Percentiles rank a stretch among this genome's conserved stretches.
These are phyloP conservation scores for Alcedo quadribrachys DNA, from an alignment of 2,797 vertebrate species.

Conservation along the genomic window DNA sequence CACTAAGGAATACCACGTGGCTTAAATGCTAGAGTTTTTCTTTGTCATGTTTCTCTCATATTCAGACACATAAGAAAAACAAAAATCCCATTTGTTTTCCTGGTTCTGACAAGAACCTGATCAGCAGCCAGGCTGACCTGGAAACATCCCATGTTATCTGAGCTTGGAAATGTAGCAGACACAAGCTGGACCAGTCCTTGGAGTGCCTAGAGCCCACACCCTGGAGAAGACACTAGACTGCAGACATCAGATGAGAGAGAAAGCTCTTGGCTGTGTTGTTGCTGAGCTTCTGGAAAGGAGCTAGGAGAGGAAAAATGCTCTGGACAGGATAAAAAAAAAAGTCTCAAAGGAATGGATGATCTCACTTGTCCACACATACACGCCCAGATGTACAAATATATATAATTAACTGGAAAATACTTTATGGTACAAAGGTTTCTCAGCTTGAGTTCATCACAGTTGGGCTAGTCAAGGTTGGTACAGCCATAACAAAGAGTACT, in stretches of 20 bases:
- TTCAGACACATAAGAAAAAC: not conserved
- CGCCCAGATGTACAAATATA: conserved; percentile 56
- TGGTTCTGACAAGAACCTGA: not conserved
- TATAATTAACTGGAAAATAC: conserved; percentile 65
- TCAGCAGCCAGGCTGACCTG: conserved; percentile 5
- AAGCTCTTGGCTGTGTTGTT: conserved; percentile 47
- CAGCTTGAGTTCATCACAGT: conserved; percentile 9
- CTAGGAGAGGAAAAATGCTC: conserved; percentile 31
- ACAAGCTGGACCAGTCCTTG: not conserved
- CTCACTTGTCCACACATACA: conserved; percentile 62
- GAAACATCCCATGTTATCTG: conserved; percentile 6
- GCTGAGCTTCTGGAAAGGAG: conserved; percentile 28
- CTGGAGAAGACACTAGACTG: not conserved
- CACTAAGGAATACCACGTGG: not conserved
- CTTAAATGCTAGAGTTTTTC: not conserved
- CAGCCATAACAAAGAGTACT: conserved; percentile 38
- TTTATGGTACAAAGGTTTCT: conserved; percentile 50
- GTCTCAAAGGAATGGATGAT: conserved; percentile 62
- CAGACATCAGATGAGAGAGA: conserved; percentile 15
- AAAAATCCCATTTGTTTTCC: not conserved
- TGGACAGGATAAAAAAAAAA: conserved; percentile 25
- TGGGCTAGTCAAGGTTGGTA: conserved; percentile 12
- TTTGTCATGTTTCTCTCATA: not conserved
- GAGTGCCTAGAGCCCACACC: not conserved
- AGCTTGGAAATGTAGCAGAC: conserved; percentile 1